Base-by-base conservation (phyloP, 2,888 invertebrate species). In the Craniophora ligustri region DNA sequence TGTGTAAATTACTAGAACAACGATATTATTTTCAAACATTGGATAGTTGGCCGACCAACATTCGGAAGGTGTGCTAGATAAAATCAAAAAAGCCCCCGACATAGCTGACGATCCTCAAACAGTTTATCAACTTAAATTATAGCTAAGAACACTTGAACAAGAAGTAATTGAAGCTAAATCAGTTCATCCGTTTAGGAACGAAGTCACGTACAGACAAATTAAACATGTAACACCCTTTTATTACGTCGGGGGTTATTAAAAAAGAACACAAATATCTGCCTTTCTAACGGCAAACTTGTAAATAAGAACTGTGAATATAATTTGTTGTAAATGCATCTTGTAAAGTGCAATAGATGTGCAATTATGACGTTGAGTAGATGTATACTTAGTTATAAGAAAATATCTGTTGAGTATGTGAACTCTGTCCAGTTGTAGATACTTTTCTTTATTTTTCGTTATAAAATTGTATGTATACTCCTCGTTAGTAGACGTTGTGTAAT, bases 291-390 rank as follows among this genome's bases (percentile, higher is more conserved):
- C 44, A 59, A 65, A 59, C 56, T 63, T 86, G 82, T 88, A 88
- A 86, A 88, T 92, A 91, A 76, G 79, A 80, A 76, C 50, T 92
- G 92, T 92, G 88, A 91, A 92, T 91, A 65, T 86, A 89, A 81
- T 81, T 90, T 91, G 90, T 92, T 93, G 91, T 93, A 92, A 90
- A 90, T 90, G 91, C 89, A 88, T 89, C 89, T 90, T 92, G 89
- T 91, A 91, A 92, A 92, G 91, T 91, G 91, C 90, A 90, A 89
- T 91, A 91, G 91, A 88, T 85, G 91, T 91, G 92, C 89, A 91
- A 90, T 90, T 89, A 89, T 85, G 78, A 85, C 86, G 91, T 91
- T 91, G 89, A 89, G 89, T 93, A 93, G 91, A 85, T 90, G 82
- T 91, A 91, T 89, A 91, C 83, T 83, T 87, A 87, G 80, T 51